Percentiles rank a stretch among this genome's conserved stretches.
These are phyloP conservation scores for Epirrhoe alternata DNA, from an alignment of 2,888 invertebrate species.

Conservation along the genomic window DNA sequence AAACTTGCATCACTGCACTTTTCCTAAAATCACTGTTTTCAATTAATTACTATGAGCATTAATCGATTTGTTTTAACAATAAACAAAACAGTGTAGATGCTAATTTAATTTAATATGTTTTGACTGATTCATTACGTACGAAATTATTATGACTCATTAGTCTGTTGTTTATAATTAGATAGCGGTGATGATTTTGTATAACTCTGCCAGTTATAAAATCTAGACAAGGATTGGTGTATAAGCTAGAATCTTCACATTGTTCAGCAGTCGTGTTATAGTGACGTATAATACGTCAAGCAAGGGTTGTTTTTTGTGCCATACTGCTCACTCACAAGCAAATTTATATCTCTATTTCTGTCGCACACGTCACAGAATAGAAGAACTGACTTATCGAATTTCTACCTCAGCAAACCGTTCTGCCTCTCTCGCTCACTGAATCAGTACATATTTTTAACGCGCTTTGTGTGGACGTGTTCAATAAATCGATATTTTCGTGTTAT, in stretches of 20 bases:
- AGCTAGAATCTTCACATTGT: background rate
- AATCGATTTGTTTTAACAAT: background rate
- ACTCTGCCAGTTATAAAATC: slow-evolving; percentile 1
- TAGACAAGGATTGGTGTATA: background rate
- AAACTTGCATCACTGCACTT: no score
- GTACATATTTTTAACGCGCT: slow-evolving; percentile 75
- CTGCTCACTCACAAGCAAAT: slow-evolving; percentile 19
- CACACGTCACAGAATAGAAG: slow-evolving; percentile 21
- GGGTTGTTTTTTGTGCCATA: slow-evolving; percentile 38
- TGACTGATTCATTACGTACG: background rate
- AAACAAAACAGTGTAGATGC: background rate
- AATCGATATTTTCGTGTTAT: slow-evolving; percentile 59
- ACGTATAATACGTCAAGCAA: slow-evolving; percentile 25
- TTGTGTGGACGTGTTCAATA: slow-evolving; percentile 58
- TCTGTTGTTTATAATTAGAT: slow-evolving; percentile 14
- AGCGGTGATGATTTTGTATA: slow-evolving; percentile 3
- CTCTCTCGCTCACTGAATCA: slow-evolving; percentile 51
- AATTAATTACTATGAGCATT: no score
- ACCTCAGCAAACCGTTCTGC: slow-evolving; percentile 45
- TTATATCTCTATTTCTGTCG: slow-evolving; percentile 33
- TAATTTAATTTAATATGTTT: background rate
- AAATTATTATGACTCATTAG: slow-evolving; percentile 14
- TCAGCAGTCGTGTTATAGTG: slow-evolving; percentile 20
- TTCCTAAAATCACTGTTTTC: no score
- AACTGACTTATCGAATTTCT: slow-evolving; percentile 74